A percentile compares a stretch with the other conserved stretches of the same genome.
These are phyloP conservation scores for Camponotus floridanus DNA, from an alignment of 1,140 invertebrate genomes.

Conservation along the genomic window DNA sequence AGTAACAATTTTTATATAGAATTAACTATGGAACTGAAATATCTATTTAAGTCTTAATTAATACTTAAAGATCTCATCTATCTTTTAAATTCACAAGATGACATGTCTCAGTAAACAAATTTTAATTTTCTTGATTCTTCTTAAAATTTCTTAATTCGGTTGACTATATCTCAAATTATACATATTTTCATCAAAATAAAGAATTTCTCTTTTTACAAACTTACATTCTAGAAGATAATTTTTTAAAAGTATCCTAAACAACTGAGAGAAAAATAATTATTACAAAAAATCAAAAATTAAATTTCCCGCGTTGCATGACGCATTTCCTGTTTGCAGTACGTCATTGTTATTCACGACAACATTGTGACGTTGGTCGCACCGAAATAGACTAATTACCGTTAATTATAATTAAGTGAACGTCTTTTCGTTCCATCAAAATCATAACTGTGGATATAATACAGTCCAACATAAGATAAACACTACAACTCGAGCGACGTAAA, in stretches of 20 bases:
- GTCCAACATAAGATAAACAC: not conserved
- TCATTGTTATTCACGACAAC: not conserved
- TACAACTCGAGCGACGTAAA: not conserved
- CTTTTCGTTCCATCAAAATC: not conserved
- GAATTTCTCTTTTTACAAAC: conserved; percentile 17
- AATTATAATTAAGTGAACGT: conserved; percentile 20
- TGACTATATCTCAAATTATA: conserved; percentile 5
- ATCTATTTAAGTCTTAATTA: not conserved
- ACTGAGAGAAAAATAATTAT: not conserved
- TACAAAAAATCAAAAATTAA: not conserved
- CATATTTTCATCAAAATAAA: not conserved
- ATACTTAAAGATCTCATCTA: too few relatives aligned
- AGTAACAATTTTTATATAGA: not conserved
- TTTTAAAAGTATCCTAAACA: not conserved
- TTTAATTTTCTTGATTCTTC: not conserved
- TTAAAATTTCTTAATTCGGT: not conserved
- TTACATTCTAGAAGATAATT: not conserved
- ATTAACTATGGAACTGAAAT: not conserved
- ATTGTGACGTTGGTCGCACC: not conserved
- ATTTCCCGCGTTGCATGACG: conserved; percentile 4
- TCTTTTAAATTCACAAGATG: not conserved
- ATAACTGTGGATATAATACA: not conserved
- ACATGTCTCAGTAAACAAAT: not conserved
- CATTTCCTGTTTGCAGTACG: not conserved
- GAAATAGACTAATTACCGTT: not conserved